Percentiles rank a stretch among this genome's conserved stretches.
Conservation (phyloP, 1,140 invertebrate genomes). For the Aphidius gifuensis region DNA sequence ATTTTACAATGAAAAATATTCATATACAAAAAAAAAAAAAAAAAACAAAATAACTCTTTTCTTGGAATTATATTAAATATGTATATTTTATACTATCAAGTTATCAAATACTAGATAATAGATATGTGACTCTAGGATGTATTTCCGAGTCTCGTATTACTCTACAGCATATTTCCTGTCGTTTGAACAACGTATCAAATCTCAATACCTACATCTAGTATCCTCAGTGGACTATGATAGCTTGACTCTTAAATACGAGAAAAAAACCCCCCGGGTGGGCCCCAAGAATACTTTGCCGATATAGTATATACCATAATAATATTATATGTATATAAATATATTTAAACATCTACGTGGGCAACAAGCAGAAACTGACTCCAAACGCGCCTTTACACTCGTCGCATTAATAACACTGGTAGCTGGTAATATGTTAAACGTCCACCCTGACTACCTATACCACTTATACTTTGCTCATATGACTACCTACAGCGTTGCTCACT, state of each 20-base stretch:
- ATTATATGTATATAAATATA: too few relatives aligned
- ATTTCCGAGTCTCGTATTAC: slow-evolving; percentile 47
- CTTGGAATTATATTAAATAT: slow-evolving; percentile 21
- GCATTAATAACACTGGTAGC: slow-evolving; percentile 57
- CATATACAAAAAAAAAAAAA: too few relatives aligned
- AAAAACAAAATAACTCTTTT: background rate
- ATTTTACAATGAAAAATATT: background rate
- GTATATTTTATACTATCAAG: too few relatives aligned
- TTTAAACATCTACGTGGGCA: slow-evolving; percentile 28
- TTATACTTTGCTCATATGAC: background rate
- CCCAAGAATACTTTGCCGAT: slow-evolving; percentile 8
- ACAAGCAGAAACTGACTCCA: slow-evolving; percentile 43
- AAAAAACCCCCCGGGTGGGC: background rate
- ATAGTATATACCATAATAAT: slow-evolving; percentile 22
- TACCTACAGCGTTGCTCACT: slow-evolving; percentile 25
- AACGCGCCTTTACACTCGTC: slow-evolving; percentile 33
- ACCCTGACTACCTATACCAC: slow-evolving; percentile 37
- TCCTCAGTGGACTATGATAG: too few relatives aligned
- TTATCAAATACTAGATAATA: slow-evolving; percentile 7
- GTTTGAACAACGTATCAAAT: too few relatives aligned
- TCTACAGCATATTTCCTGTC: background rate
- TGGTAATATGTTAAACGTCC: slow-evolving; percentile 56
- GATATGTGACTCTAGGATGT: slow-evolving; percentile 28
- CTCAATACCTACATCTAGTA: too few relatives aligned
- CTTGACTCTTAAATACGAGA: background rate